Percentiles rank a stretch among this genome's conserved stretches.
Evolutionary conservation across 2,888 invertebrate species (phyloP).

Genomic region (Mythimna pallens): DNA sequence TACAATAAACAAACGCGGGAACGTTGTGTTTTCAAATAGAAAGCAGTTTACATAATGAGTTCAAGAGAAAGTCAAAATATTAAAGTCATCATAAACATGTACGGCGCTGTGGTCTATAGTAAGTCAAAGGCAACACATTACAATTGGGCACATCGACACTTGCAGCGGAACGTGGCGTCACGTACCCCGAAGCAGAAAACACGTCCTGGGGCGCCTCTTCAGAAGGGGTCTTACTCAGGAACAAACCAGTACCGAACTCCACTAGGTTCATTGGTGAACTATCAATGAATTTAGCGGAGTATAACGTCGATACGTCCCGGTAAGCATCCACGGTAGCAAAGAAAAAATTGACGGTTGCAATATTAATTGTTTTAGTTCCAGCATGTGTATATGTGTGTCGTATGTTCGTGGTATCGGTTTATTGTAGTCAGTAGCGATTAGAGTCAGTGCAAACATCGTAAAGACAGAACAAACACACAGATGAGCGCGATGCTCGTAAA

Average conservation of each 20-base stretch:
- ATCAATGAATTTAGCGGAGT: slow-evolving; percentile 81
- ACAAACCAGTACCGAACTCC: slow-evolving; percentile 98
- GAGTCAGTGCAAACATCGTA: slow-evolving; percentile 51
- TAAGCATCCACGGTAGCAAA: slow-evolving; percentile 88
- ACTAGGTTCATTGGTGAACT: slow-evolving; percentile 98
- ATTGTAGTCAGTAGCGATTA: slow-evolving; percentile 56
- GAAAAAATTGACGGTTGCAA: slow-evolving; percentile 83
- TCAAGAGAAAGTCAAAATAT: slow-evolving; percentile 50
- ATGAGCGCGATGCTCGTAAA: slow-evolving; percentile 39
- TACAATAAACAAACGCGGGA: slow-evolving; percentile 7
- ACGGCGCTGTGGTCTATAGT: slow-evolving; percentile 70
- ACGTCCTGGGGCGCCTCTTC: slow-evolving; percentile 95
- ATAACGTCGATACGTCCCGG: slow-evolving; percentile 74
- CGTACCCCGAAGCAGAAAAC: slow-evolving; percentile 92
- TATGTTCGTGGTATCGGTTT: slow-evolving; percentile 56
- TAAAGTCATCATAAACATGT: slow-evolving; percentile 24
- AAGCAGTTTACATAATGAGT: slow-evolving; percentile 2
- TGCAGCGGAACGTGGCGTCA: slow-evolving; percentile 82
- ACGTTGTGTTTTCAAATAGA: slow-evolving; percentile 16
- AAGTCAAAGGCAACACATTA: slow-evolving; percentile 80
- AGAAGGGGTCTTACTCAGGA: slow-evolving; percentile 97
- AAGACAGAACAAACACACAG: slow-evolving; percentile 39
- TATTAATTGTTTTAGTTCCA: slow-evolving; percentile 75
- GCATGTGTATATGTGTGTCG: slow-evolving; percentile 76
- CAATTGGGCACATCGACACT: slow-evolving; percentile 82